phyloP scores from a whole-genome alignment of 2,888 invertebrate genomes.

The Anodontia alba region DNA sequence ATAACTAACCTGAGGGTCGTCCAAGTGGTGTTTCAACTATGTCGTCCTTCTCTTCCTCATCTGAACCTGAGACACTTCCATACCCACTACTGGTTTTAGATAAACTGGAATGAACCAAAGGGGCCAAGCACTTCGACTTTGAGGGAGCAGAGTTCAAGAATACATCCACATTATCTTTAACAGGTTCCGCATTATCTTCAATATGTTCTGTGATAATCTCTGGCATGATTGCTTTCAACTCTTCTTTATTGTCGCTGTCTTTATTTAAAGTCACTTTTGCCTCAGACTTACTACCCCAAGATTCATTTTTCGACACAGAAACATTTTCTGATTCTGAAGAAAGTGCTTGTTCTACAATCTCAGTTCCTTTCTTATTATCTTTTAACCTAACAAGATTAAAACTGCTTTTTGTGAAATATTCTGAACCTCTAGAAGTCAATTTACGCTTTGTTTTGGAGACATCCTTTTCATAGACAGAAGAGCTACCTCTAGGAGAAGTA shows the following conservation, averaged over 20 bases:
- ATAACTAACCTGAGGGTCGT: slow-evolving; percentile 67
- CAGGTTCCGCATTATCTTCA: neutral
- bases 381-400: slow-evolving; percentile 62
- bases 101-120: neutral
- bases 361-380: slow-evolving; percentile 65
- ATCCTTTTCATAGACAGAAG: slow-evolving; percentile 71
- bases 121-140: neutral
- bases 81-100: slow-evolving; percentile 69
- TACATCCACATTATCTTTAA: neutral
- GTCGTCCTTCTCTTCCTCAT: slow-evolving; percentile 56
- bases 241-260: slow-evolving; percentile 11
- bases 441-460: slow-evolving; percentile 72
- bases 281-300: slow-evolving; percentile 72
- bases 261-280: slow-evolving; percentile 57
- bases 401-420: slow-evolving; percentile 73
- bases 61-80: slow-evolving; percentile 65
- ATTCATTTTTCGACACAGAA: slow-evolving; percentile 73
- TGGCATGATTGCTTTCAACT: slow-evolving; percentile 17
- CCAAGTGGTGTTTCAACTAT: slow-evolving; percentile 41
- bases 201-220: slow-evolving; percentile 14
- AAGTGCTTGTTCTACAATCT: slow-evolving; percentile 73
- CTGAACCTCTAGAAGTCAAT: slow-evolving; percentile 76
- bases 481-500: slow-evolving; percentile 70
- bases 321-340: slow-evolving; percentile 72
- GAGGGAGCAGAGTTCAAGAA: neutral